Conservation (phyloP, 2,113 vertebrate species). For the Barnardius zonarius region DNA sequence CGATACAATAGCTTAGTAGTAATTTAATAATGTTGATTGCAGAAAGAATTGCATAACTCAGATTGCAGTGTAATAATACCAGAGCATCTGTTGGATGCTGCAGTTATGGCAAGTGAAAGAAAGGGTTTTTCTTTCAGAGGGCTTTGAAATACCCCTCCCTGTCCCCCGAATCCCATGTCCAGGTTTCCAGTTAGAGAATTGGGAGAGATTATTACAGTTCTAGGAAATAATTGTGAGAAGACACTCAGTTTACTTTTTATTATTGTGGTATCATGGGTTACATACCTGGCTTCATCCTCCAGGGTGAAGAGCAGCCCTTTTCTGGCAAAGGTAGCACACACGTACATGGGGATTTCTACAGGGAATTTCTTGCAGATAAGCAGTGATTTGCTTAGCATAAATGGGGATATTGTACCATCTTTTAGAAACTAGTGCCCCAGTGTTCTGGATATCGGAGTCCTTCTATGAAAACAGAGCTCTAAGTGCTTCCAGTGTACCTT, state of each 20-base stretch:
- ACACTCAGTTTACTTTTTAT: not conserved
- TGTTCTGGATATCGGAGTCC: not conserved
- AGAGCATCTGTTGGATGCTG: not conserved
- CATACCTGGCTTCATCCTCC: not conserved
- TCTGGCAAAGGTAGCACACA: not conserved
- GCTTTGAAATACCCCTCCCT: not conserved
- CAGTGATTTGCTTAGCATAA: not conserved
- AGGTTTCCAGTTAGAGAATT: not conserved
- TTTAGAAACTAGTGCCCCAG: not conserved
- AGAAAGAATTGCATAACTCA: constrained; percentile 11
- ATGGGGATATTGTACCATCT: not conserved
- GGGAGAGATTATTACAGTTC: not conserved
- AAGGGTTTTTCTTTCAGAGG: not conserved
- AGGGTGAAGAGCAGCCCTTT: not conserved
- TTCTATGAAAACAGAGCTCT: not conserved
- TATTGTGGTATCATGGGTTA: not conserved
- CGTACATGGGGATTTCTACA: rapidly evolving
- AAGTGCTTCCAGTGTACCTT: not conserved
- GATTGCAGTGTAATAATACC: not conserved
- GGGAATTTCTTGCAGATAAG: not conserved
- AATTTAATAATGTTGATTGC: constrained; percentile 6
- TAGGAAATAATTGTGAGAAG: not conserved
- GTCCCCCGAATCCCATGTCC: not conserved
- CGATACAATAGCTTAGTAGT: constrained; percentile 1
- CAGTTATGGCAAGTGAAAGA: not conserved